A percentile compares a stretch with the other conserved stretches of the same genome.
Evolutionary conservation across 2,888 invertebrate species (phyloP).

Genomic region (Ptilodon capucinus): DNA sequence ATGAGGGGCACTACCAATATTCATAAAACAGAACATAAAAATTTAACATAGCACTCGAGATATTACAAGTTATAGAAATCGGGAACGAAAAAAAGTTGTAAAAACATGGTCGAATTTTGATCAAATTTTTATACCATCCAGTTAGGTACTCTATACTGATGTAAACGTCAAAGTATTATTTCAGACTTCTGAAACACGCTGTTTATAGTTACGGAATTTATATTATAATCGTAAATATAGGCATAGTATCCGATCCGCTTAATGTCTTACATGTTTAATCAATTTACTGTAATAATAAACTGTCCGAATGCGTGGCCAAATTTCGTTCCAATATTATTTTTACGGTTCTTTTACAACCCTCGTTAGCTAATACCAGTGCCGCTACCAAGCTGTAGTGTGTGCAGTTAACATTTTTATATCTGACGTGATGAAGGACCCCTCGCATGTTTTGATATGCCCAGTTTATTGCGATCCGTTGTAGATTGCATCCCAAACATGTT

Average conservation of each 20-base stretch:
- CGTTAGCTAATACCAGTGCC: constrained; percentile 24
- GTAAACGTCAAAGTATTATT: too few species aligned
- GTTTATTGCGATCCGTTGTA: neutral
- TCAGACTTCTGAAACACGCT: too few species aligned
- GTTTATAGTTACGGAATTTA: neutral
- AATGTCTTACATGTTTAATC: neutral
- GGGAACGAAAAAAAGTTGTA: too few species aligned
- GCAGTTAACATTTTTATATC: constrained; percentile 20
- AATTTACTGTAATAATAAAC: neutral
- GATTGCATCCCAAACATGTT: neutral
- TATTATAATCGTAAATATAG: neutral
- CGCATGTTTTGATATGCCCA: neutral
- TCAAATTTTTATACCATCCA: too few species aligned
- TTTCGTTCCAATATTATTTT: constrained; percentile 3
- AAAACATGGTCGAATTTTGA: too few species aligned
- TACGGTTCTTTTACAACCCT: constrained; percentile 28
- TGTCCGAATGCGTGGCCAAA: neutral
- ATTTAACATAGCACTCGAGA: too few species aligned
- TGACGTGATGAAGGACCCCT: constrained; percentile 6
- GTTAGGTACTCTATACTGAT: too few species aligned
- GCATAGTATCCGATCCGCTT: neutral
- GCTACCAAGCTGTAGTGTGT: constrained; percentile 8
- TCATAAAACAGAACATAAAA: too few species aligned
- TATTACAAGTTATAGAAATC: too few species aligned
- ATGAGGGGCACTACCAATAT: too few species aligned